Percentiles rank a stretch among this genome's conserved stretches.
Evolutionary conservation across 2,888 invertebrate species (phyloP).

Genomic region (Lepidochrysops patricia): DNA sequence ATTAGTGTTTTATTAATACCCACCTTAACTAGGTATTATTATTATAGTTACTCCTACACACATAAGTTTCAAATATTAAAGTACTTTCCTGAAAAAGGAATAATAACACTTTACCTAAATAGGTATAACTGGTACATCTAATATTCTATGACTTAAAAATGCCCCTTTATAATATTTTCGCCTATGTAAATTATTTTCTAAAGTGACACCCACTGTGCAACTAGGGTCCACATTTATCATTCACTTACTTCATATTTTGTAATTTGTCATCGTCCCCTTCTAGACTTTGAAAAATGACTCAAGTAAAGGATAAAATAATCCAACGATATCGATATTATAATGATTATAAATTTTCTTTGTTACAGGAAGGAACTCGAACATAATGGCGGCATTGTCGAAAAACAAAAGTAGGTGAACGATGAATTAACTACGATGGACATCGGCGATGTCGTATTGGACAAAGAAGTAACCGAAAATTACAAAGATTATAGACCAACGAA

Average conservation of each 20-base stretch:
- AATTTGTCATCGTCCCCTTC: conserved; percentile 55
- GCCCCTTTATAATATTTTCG: neutral
- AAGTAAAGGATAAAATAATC: conserved; percentile 34
- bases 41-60: neutral
- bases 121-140: too few species aligned
- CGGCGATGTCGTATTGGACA: conserved; percentile 67
- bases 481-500: conserved; percentile 69
- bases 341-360: conserved; percentile 42
- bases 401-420: conserved; percentile 27
- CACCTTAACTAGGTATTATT: neutral
- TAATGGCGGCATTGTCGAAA: conserved; percentile 47
- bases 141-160: neutral
- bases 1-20: neutral
- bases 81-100: too few species aligned
- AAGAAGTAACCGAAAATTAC: conserved; percentile 68
- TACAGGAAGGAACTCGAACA: conserved; percentile 45
- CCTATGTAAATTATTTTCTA: neutral
- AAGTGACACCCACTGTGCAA: neutral
- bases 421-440: conserved; percentile 56
- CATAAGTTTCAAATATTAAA: neutral
- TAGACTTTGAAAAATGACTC: conserved; percentile 61
- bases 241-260: conserved; percentile 51
- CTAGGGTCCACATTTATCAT: conserved; percentile 38
- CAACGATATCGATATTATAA: conserved; percentile 16
- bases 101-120: too few species aligned